A percentile compares a stretch with the other conserved stretches of the same genome.
These are phyloP conservation scores for Emys orbicularis DNA, from an alignment of 2,797 vertebrate species.

Conservation along the genomic window DNA sequence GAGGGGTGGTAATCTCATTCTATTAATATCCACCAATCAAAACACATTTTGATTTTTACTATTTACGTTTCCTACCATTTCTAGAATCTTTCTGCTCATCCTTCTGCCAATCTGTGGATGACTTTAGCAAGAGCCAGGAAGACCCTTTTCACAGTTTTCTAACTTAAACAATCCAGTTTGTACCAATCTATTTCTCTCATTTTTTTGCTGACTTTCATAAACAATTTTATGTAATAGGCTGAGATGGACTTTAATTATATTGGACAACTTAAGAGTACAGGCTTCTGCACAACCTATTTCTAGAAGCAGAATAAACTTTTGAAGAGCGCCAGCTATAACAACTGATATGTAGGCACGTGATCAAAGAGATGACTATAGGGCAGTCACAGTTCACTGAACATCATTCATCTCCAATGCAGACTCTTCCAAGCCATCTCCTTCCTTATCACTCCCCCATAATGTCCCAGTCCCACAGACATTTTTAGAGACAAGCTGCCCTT, in stretches of 20 bases:
- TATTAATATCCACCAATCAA: neutral
- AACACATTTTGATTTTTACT: neutral
- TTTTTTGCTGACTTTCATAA: neutral
- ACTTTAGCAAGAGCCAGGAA: neutral
- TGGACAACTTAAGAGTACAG: neutral
- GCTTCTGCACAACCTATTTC: neutral
- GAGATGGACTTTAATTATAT: constrained; percentile 20
- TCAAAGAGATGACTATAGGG: constrained; percentile 1
- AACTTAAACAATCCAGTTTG: neutral
- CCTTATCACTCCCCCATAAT: neutral
- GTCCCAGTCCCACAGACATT: neutral
- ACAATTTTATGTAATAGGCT: neutral
- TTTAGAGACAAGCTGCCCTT: constrained; percentile 7
- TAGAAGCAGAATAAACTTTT: constrained; percentile 32
- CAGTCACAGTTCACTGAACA: constrained; percentile 34
- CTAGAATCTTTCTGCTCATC: neutral
- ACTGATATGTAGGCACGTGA: neutral
- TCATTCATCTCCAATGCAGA: constrained; percentile 20
- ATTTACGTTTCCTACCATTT: neutral
- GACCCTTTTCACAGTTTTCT: neutral
- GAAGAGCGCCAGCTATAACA: constrained; percentile 19
- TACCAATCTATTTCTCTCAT: neutral
- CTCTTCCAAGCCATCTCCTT: constrained; percentile 4
- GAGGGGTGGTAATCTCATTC: neutral
- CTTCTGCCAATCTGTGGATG: neutral